Percentiles rank a stretch among this genome's conserved stretches.
These are phyloP conservation scores for Hestina assimilis DNA, from an alignment of 1,140 invertebrate species.

Conservation along the genomic window DNA sequence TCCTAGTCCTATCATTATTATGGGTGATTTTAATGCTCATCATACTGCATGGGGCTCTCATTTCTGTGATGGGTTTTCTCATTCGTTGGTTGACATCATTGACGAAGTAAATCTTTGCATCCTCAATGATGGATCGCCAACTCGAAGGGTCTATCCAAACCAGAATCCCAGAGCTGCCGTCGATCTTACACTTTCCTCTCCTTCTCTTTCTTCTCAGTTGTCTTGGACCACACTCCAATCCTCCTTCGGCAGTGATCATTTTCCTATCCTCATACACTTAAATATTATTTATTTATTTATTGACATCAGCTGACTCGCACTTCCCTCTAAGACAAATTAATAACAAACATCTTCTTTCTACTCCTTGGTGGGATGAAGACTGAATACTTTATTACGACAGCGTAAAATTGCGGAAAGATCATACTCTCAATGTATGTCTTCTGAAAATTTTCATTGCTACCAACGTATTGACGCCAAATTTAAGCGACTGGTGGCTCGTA, in stretches of 20 bases:
- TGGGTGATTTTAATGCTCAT: conserved; percentile 14
- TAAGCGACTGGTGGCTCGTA: conserved; percentile 10
- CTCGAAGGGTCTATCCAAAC: conserved; percentile 17
- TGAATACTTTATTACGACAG: neutral
- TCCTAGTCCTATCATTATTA: conserved; percentile 4
- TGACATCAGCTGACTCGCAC: neutral
- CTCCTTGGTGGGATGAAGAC: neutral
- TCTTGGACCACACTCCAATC: conserved; percentile 11
- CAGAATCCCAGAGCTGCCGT: conserved; percentile 24
- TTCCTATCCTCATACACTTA: conserved; percentile 23
- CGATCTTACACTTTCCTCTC: conserved; percentile 27
- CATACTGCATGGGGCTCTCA: conserved; percentile 5
- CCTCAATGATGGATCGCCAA: conserved; percentile 28
- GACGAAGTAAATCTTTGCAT: conserved; percentile 25
- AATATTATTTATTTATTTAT: neutral
- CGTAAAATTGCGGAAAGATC: neutral
- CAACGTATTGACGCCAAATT: conserved; percentile 9
- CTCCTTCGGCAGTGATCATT: conserved; percentile 29
- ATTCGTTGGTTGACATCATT: conserved; percentile 10
- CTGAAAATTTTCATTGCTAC: conserved; percentile 16
- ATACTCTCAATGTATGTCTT: neutral
- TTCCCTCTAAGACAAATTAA: neutral
- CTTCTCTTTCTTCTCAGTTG: conserved; percentile 6
- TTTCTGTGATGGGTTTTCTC: neutral
- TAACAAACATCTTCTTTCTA: neutral